Conservation (phyloP, 2,888 invertebrate species). For the Tricholauxania praeusta region DNA sequence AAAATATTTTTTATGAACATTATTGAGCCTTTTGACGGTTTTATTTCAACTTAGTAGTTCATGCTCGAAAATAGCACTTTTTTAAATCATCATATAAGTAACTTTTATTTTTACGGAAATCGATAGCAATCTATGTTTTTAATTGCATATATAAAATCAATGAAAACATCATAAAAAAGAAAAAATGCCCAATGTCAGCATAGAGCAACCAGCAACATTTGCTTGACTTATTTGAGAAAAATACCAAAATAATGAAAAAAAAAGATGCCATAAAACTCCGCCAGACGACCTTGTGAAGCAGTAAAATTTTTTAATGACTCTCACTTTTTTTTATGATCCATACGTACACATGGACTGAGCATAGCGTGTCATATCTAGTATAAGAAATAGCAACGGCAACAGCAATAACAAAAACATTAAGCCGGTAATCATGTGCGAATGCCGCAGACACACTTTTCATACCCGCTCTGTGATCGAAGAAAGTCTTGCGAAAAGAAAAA, state of each 20-base stretch:
- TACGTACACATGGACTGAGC: conserved; percentile 13
- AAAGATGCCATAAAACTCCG: conserved; percentile 56
- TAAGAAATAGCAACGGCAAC: conserved; percentile 21
- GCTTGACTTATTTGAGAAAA: conserved; percentile 49
- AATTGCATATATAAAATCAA: too few relatives aligned
- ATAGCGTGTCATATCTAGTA: neutral
- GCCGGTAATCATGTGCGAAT: conserved; percentile 26
- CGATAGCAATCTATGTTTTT: too few relatives aligned
- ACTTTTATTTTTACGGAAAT: too few relatives aligned
- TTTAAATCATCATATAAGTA: too few relatives aligned
- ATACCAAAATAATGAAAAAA: conserved; percentile 37
- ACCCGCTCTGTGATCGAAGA: conserved; percentile 53
- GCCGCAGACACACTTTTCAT: conserved; percentile 52
- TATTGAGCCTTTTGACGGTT: too few relatives aligned
- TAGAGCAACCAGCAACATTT: conserved; percentile 29
- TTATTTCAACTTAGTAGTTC: too few relatives aligned
- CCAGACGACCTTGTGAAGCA: conserved; percentile 65
- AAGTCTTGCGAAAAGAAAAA: conserved; percentile 12
- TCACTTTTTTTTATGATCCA: conserved; percentile 63
- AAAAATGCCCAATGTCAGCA: neutral
- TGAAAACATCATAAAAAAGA: neutral
- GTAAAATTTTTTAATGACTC: conserved; percentile 67
- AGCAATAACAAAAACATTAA: conserved; percentile 30
- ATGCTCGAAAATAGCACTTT: too few relatives aligned
- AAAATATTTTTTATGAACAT: too few relatives aligned